Conservation (phyloP, 1,140 invertebrate genomes). For the Eufriesea mexicana region DNA sequence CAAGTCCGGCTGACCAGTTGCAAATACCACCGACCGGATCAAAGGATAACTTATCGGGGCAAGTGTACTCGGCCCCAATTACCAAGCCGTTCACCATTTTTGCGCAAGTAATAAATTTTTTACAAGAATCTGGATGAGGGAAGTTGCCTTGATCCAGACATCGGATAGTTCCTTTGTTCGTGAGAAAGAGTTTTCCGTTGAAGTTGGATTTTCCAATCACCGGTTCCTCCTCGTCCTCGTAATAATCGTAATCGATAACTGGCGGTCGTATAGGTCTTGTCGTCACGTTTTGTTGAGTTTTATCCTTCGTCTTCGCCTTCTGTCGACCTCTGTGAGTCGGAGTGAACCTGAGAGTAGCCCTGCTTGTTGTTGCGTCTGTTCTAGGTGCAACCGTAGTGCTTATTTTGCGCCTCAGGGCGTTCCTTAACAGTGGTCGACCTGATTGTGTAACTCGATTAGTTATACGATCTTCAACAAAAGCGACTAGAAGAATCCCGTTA, state of each 20-base stretch:
- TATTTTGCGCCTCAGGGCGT: slow-evolving; percentile 79
- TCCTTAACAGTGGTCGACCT: slow-evolving; percentile 75
- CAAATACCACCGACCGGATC: slow-evolving; percentile 94
- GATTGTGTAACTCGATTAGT: slow-evolving; percentile 70
- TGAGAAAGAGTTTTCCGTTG: slow-evolving; percentile 84
- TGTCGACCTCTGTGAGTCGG: slow-evolving; percentile 70
- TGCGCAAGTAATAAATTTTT: slow-evolving; percentile 94
- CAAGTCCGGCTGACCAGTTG: slow-evolving; percentile 91
- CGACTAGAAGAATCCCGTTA: slow-evolving; percentile 43
- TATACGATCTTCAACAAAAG: slow-evolving; percentile 8
- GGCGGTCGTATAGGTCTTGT: slow-evolving; percentile 75
- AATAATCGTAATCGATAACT: slow-evolving; percentile 86
- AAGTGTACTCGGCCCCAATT: slow-evolving; percentile 93
- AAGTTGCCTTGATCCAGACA: slow-evolving; percentile 94
- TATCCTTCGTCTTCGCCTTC: slow-evolving; percentile 66
- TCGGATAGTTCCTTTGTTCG: slow-evolving; percentile 85
- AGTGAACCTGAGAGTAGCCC: slow-evolving; percentile 65
- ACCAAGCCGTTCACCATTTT: slow-evolving; percentile 89
- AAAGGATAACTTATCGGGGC: slow-evolving; percentile 91
- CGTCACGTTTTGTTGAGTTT: slow-evolving; percentile 57
- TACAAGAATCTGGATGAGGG: slow-evolving; percentile 92
- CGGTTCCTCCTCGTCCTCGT: slow-evolving; percentile 85
- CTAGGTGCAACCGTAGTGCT: slow-evolving; percentile 81
- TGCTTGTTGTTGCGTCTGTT: slow-evolving; percentile 63
- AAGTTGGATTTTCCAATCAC: slow-evolving; percentile 82